Evolutionary conservation across 2,888 invertebrate genomes (phyloP), one percentile per base, ranked within the genome.

Genomic region (Drosophila yooni): DNA sequence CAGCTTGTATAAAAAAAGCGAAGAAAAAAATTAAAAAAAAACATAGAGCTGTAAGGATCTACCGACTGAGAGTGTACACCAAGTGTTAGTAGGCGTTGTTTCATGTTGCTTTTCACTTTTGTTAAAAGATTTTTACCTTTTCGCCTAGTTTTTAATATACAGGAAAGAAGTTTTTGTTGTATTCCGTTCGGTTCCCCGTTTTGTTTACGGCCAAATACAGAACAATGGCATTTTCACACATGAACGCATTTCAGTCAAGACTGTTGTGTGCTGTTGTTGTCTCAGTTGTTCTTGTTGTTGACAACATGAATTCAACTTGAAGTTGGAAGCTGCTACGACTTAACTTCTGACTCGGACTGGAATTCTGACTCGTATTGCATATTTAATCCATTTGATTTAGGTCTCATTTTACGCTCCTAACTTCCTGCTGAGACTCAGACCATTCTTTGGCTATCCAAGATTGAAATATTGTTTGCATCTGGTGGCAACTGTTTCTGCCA

Each of bases 211-310:
- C 79, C 83, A 80, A 84, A 88, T 76, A 78, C 67, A 81, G 86
- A 87, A 89, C 85, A 85, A 89, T 89, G 75, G 77, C 74, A 81
- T 79, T 87, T 87, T 83, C 77, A 66, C 88, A 89, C 89, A 87
- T 85, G 84, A 89, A 69, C 77, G 82, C 84, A 79, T 78, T 80
- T 68, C 52, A 74, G 74, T 56, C 72, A 73, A 73, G 70, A 29
- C 8, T n/a, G 0, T 38, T 27, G 27, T n/a, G 8, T 18, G n/a
- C 11, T 65, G 36, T 36, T 57, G 33, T 54, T 54, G 50, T 15
- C n/a, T 21, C 33, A 31, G 43, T 52, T 74, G 61, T 64, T 74
- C 34, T 61, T 69, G 52, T 40, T 66, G 70, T 66, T 75, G 76
- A 79, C 76, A 78, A 67, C 70, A 38, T 60, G 67, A 38, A 70